Base-by-base conservation (phyloP, 2,888 invertebrate genomes). In the Andricus curvator region DNA sequence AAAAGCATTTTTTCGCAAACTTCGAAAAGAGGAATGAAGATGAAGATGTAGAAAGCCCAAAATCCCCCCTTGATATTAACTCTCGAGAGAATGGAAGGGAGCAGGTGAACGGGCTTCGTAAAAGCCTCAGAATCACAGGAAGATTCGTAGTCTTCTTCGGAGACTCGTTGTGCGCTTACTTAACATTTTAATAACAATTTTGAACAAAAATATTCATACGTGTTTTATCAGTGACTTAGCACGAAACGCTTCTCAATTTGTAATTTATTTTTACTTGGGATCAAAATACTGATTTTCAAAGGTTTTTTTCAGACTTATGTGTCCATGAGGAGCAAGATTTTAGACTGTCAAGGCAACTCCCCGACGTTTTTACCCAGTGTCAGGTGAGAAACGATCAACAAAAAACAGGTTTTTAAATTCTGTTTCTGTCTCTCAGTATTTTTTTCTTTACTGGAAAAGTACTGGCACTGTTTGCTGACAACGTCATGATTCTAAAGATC, bases 301-400 rank as follows among this genome's bases (percentile, higher is more conserved):
- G 60, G 81, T 83, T 83, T 74, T 66, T 70, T 65, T 9, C 82
- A 87, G 83, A 87, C 87, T 82, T 90, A 92, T 92, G 92, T 92
- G 92, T 91, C 92, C 86, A 92, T 92, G 92, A 92, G 90, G 91
- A 89, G 91, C 90, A 92, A 92, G 85, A 88, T 92, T 84, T 89
- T 92, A 87, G 91, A 92, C 83, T 91, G 92, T 85, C 92, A 92
- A 92, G 90, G 92, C 89, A 92, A 92, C 80, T 90, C 89, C 83
- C 92, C 92, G 82, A 90, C 91, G 84, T 92, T 92, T 80, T 89
- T 92, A 85, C 88, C 92, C 81, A 92, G 90, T 83, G 88, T 92
- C 84, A 91, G 92, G 92, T 92, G 82, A 91, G 87, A 81, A 77
- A 76, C 70, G 33, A 56, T 22, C 44, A 67, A 77, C 44, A 65